These are phyloP conservation scores for Seriola dumerili DNA, from an alignment of 2,113 vertebrate genomes.

Conservation along the genomic window DNA sequence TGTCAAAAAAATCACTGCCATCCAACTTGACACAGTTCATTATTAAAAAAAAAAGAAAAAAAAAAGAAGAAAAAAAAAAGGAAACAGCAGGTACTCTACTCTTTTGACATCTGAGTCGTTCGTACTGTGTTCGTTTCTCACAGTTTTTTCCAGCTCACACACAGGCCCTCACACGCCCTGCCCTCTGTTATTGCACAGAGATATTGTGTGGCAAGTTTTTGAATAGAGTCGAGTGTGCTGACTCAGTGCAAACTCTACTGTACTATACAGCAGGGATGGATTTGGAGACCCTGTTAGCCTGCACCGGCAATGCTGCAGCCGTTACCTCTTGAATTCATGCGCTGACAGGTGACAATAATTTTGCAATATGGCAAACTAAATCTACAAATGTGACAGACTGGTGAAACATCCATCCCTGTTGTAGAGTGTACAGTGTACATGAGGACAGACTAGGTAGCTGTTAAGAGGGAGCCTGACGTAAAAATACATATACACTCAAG, in stretches of 20 bases:
- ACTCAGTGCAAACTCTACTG: slow-evolving; percentile 54
- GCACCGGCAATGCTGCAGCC: slow-evolving; percentile 26
- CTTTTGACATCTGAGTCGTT: slow-evolving; percentile 57
- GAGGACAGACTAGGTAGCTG: slow-evolving; percentile 50
- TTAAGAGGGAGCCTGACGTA: slow-evolving; percentile 61
- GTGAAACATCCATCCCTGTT: slow-evolving; percentile 51
- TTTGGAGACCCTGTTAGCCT: slow-evolving; percentile 48
- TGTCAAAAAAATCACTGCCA: slow-evolving; percentile 35
- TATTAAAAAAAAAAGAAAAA: slow-evolving; percentile 21
- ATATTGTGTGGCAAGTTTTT: slow-evolving; percentile 51
- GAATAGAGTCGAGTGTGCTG: slow-evolving; percentile 41
- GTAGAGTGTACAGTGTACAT: slow-evolving; percentile 38
- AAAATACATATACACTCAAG: slow-evolving; percentile 54
- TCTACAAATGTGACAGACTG: slow-evolving; percentile 39
- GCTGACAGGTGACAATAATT: slow-evolving; percentile 36
- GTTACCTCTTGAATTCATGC: slow-evolving; percentile 13
- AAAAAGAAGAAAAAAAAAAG: slow-evolving; percentile 22
- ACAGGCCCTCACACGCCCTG: slow-evolving; percentile 39
- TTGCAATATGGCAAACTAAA: slow-evolving; percentile 34
- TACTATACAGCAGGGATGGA: slow-evolving; percentile 61
- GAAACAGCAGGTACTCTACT: slow-evolving; percentile 48
- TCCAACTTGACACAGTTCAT: slow-evolving; percentile 57
- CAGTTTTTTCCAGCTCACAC: slow-evolving; percentile 54
- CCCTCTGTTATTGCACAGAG: slow-evolving; percentile 70
- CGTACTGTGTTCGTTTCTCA: slow-evolving; percentile 54